Base-by-base conservation (phyloP, 2,888 invertebrate species). In the Drosophila anomelani region DNA sequence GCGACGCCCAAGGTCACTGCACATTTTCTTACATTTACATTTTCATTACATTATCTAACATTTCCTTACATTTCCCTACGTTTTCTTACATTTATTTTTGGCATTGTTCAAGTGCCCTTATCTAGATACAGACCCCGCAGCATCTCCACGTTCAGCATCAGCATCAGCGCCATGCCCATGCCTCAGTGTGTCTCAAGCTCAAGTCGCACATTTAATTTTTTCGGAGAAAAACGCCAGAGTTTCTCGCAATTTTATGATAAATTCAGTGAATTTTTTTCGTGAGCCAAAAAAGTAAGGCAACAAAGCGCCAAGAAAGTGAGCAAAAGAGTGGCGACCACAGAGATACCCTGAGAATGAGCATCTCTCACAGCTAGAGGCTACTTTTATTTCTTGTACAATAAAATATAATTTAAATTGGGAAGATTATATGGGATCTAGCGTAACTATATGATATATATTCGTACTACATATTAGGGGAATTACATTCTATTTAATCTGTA, bases 171-270 rank as follows among this genome's bases (percentile, higher is more conserved):
- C 15, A 32, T 55, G 20, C 20, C 20, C 20, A 20, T 20, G 29
- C 39, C 46, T 63, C 51, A 23, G 32, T 34, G 17, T 38, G 36
- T 38, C 62, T 12, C 49, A 51, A 49, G 59, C 64, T 38, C 67
- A 49, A 49, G 57, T 64, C 75, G 69, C 71, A 68, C 82, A 81
- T 89, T 85, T 87, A 83, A 87, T 82, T 90, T 84, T 29, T 91
- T 91, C 91, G 76, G 74, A 83, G 90, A 91, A 91, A 90, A 90
- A 85, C 80, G 81, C 76, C 81, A 79, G 77, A 81, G 87, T 91
- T 91, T 91, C 90, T 91, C 88, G 90, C 91, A 90, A 91, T 91
- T 91, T 90, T 85, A 85, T 87, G 89, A 86, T 87, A 88, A 90
- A 91, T 91, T 91, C 90, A 89, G 79, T 85, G 91, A 90, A 91